Evolutionary conservation across 2,113 vertebrate genomes (phyloP).

Genomic region (Benitochromis conjunctus): DNA sequence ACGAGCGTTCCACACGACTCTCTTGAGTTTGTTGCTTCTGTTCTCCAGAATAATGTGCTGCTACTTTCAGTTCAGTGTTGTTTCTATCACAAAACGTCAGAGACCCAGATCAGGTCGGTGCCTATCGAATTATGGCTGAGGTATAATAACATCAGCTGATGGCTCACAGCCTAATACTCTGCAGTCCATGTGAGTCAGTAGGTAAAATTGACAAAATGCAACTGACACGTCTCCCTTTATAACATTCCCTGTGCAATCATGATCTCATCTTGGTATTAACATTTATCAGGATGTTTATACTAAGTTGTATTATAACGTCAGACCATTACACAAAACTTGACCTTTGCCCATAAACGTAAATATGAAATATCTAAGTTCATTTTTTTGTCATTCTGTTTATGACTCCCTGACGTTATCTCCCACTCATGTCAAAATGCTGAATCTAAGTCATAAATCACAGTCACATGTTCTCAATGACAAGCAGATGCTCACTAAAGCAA

Average conservation of each 20-base stretch:
- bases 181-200: conserved; percentile 39
- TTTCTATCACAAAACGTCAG: conserved; percentile 29
- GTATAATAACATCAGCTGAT: conserved; percentile 44
- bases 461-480: conserved; percentile 54
- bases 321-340: background rate
- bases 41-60: background rate
- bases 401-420: conserved; percentile 18
- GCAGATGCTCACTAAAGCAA: conserved; percentile 43
- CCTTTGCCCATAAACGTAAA: background rate
- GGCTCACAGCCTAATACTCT: conserved; percentile 18
- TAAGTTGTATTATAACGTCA: conserved; percentile 5
- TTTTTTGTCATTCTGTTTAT: background rate
- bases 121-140: conserved; percentile 34
- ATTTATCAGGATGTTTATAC: background rate
- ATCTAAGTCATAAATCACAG: conserved; percentile 44
- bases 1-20: background rate
- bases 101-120: conserved; percentile 27
- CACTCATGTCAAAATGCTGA: conserved; percentile 11
- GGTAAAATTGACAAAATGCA: conserved; percentile 38
- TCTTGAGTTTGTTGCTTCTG: background rate
- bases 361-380: background rate
- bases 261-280: conserved; percentile 5
- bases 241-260: background rate
- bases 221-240: conserved; percentile 20
- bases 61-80: background rate